Evolutionary conservation across 1,140 invertebrate species (phyloP).

Genomic region (Hyles vespertilio): DNA sequence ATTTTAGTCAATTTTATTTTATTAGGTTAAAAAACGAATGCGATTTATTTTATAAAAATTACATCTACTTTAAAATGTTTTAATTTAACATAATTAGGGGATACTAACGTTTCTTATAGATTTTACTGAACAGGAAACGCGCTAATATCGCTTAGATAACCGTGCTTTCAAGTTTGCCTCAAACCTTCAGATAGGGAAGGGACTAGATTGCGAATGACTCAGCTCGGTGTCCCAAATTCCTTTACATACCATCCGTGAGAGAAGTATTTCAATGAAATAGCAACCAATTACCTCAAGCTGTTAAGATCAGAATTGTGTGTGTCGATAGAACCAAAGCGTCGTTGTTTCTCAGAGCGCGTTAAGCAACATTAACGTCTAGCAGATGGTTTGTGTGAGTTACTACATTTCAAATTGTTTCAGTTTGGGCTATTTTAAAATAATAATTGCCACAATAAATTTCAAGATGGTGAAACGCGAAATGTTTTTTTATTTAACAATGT

Average conservation of each 20-base stretch:
- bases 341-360: constrained; percentile 56
- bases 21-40: no score
- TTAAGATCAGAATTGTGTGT: constrained; percentile 35
- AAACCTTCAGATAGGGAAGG: constrained; percentile 41
- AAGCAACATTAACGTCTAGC: constrained; percentile 53
- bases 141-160: no score
- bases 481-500: no score
- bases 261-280: constrained; percentile 34
- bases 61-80: no score
- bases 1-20: no score
- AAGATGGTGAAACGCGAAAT: no score
- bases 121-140: no score
- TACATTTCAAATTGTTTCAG: background rate
- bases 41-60: no score
- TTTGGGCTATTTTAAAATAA: background rate
- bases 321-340: constrained; percentile 37
- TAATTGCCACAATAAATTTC: no score
- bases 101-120: no score
- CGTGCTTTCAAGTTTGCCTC: no score
- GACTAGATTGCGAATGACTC: constrained; percentile 68
- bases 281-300: constrained; percentile 21
- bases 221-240: constrained; percentile 69
- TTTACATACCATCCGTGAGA: constrained; percentile 58
- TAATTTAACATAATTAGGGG: no score
- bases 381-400: constrained; percentile 48